A percentile compares a stretch with the other conserved stretches of the same genome.
phyloP scores from a whole-genome alignment of 53 echinoderm and acorn worm genomes.

The Arbacia lixula region DNA sequence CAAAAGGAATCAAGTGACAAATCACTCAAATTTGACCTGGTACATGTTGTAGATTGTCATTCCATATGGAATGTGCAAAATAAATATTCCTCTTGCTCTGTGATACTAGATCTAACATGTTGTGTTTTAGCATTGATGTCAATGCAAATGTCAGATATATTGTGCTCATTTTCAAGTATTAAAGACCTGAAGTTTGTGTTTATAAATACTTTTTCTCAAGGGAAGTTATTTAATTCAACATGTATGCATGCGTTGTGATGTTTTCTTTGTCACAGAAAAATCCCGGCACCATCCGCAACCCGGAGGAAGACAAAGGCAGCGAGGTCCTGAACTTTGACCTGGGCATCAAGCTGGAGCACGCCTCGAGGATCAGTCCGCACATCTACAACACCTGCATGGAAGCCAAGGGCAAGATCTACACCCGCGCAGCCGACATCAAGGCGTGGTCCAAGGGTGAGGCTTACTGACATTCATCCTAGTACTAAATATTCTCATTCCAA shows the following conservation, averaged over 20 bases:
- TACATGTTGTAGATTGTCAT: too few relatives aligned
- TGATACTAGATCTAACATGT: too few relatives aligned
- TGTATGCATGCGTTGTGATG: not conserved
- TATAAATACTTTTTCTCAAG: too few relatives aligned
- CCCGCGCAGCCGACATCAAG: slow-evolving; percentile 76
- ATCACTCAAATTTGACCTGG: too few relatives aligned
- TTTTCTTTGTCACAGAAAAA: slow-evolving; percentile 85
- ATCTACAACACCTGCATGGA: slow-evolving; percentile 80
- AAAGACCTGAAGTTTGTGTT: too few relatives aligned
- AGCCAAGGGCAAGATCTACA: slow-evolving; percentile 75
- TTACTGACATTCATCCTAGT: not conserved
- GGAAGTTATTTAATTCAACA: not conserved
- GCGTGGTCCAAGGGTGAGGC: slow-evolving; percentile 94
- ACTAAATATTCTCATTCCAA: not conserved
- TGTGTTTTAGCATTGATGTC: too few relatives aligned
- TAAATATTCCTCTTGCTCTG: too few relatives aligned
- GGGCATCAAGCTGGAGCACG: slow-evolving; percentile 64
- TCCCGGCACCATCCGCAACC: slow-evolving; percentile 98
- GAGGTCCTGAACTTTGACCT: slow-evolving; percentile 88
- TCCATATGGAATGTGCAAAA: too few relatives aligned
- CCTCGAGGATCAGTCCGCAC: slow-evolving; percentile 83
- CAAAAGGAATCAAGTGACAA: too few relatives aligned
- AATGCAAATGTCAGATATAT: too few relatives aligned
- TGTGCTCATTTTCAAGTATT: too few relatives aligned
- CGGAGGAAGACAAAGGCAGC: slow-evolving; percentile 91